A percentile compares a stretch with the other conserved stretches of the same genome.
phyloP scores from a whole-genome alignment of 2,888 invertebrate species.

The Mythimna impura region DNA sequence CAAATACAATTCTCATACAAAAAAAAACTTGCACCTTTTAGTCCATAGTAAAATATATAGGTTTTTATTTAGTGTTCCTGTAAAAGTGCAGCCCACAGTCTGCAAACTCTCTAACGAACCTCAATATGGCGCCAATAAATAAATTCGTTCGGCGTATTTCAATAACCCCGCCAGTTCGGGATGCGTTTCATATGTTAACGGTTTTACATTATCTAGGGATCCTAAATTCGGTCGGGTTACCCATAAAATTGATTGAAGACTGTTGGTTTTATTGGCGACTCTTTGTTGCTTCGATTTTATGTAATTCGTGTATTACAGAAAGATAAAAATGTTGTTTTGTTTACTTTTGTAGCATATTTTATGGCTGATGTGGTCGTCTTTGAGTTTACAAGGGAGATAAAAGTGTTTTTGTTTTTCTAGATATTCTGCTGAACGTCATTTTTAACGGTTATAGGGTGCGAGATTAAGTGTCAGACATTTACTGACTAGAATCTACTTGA shows the following conservation, averaged over 20 bases:
- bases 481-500: too few relatives aligned
- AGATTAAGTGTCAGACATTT: too few relatives aligned
- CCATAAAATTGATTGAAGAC: conserved; percentile 40
- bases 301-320: conserved; percentile 13
- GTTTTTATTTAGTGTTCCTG: too few relatives aligned
- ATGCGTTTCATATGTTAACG: conserved; percentile 42
- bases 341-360: conserved; percentile 11
- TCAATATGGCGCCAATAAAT: conserved; percentile 62
- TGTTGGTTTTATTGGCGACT: conserved; percentile 38
- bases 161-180: conserved; percentile 58
- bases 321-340: conserved; percentile 24
- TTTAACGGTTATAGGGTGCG: too few relatives aligned
- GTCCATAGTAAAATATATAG: too few relatives aligned
- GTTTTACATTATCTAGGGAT: conserved; percentile 27
- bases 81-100: conserved; percentile 1
- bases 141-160: conserved; percentile 63
- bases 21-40: too few relatives aligned
- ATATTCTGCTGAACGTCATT: neutral
- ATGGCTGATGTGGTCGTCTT: neutral
- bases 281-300: conserved; percentile 22
- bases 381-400: conserved; percentile 2
- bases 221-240: conserved; percentile 29
- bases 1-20: too few relatives aligned
- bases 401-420: conserved; percentile 7
- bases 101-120: conserved; percentile 33